Evolutionary conservation across 64 coral and sea anemone species (phyloP).

Genomic region (Stichodactyla helianthus): DNA sequence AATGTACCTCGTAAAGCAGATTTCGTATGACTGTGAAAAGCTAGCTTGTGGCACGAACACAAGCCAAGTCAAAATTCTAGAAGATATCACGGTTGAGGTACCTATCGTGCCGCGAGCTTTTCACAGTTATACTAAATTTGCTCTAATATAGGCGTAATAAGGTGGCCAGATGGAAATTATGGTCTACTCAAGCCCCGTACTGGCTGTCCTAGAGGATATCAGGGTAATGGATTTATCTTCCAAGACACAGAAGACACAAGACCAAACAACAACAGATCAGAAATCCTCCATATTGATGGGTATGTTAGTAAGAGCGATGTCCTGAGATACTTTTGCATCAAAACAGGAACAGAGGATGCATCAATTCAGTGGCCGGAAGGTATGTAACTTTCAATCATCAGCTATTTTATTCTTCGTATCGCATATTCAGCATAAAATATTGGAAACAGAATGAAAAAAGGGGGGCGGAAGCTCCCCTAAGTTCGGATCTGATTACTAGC

Average conservation of each 20-base stretch:
- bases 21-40: too few relatives aligned
- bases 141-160: too few relatives aligned
- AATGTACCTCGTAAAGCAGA: too few relatives aligned
- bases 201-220: slow-evolving; percentile 35
- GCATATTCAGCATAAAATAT: not conserved
- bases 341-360: not conserved
- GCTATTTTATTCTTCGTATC: not conserved
- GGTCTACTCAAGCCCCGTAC: slow-evolving; percentile 17
- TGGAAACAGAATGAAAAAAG: too few relatives aligned
- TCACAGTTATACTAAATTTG: too few relatives aligned
- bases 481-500: too few relatives aligned
- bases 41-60: too few relatives aligned
- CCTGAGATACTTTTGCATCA: not conserved
- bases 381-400: not conserved
- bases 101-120: too few relatives aligned
- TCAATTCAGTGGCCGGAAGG: not conserved
- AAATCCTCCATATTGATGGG: not conserved
- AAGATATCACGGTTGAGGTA: too few relatives aligned
- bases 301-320: not conserved
- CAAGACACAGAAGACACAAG: slow-evolving; percentile 38
- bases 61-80: too few relatives aligned
- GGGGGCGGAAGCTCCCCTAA: too few relatives aligned
- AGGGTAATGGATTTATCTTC: slow-evolving; percentile 13
- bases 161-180: too few relatives aligned
- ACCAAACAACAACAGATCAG: slow-evolving; percentile 19